These are phyloP conservation scores for Coenonympha glycerion DNA, from an alignment of 2,888 invertebrate genomes.

Conservation along the genomic window DNA sequence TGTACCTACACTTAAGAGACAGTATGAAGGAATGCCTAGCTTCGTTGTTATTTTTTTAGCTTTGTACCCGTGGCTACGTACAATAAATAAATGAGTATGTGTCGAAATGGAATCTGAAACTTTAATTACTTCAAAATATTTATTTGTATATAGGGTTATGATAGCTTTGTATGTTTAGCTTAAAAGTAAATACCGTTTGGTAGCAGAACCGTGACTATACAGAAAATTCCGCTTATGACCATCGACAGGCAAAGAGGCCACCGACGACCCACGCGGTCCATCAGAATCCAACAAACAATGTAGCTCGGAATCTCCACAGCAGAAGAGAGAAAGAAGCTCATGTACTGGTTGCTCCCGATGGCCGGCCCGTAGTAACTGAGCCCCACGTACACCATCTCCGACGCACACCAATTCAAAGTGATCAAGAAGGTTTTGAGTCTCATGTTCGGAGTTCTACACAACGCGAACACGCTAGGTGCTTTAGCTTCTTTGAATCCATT, in stretches of 20 bases:
- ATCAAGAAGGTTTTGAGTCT: constrained; percentile 89
- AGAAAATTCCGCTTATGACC: constrained; percentile 89
- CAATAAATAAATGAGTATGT: no score
- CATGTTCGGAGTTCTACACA: constrained; percentile 91
- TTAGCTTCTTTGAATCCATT: constrained; percentile 61
- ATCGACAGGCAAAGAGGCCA: constrained; percentile 92
- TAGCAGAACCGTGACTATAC: constrained; percentile 88
- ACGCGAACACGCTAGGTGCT: constrained; percentile 75
- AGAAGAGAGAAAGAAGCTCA: constrained; percentile 91
- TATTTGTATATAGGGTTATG: no score
- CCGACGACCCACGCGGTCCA: constrained; percentile 90
- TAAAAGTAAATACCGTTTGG: constrained; percentile 89
- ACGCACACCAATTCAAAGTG: constrained; percentile 93
- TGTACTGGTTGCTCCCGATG: constrained; percentile 89
- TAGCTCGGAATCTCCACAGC: constrained; percentile 93
- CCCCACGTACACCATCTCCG: constrained; percentile 93
- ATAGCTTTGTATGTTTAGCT: no score
- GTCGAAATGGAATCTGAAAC: no score
- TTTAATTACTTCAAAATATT: no score
- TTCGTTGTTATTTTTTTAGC: no score
- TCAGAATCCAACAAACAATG: constrained; percentile 89
- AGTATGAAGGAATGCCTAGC: no score
- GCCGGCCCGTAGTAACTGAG: constrained; percentile 94
- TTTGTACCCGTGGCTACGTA: no score
- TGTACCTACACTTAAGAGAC: no score